Base-by-base conservation (phyloP, 2,113 vertebrate genomes). In the Rhynchopsitta pachyrhyncha region DNA sequence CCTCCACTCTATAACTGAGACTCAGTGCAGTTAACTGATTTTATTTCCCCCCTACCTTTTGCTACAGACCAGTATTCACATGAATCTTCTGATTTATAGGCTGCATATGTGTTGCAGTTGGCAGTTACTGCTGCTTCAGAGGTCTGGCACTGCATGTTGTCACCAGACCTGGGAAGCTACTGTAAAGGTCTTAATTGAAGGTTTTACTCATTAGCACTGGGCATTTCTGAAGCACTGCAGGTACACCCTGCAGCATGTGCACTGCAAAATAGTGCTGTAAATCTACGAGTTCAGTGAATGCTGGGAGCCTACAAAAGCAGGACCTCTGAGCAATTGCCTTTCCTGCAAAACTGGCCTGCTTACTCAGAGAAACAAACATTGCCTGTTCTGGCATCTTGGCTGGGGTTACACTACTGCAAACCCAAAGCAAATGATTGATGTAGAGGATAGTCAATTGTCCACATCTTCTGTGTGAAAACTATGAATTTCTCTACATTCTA, bases 181-280 rank as follows among this genome's bases (percentile, higher is more conserved):
- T 89, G 31, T 70, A 82, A 95, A 82, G 67, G 81, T 93, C 95
- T 97, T 93, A 90, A 86, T 23, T 67, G 79, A 82, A 53, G 55
- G 73, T 39, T 90, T 81, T 78, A 11, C 39, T 78, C 6, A 1
- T 85, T 55, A 78, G 41, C 60, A 19, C 16, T 24, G n/a, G 70
- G 85, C 17, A 9, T 67, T 94, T 52, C 83, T 83, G 37, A 55
- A 76, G 75, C 46, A 67, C 78, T 82, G 12, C 52, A 50, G 86
- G 52, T 70, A 9, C 35, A 24, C 49, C 35, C 2, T 0, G 9
- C 42, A 59, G 57, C 44, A 55, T 69, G 5, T 20, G 33, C 22
- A 1, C 86, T 87, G n/a, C 74, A 63, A 67, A 78, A 66, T 9
- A 75, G 33, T 28, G 19, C 39, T 73, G n/a, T 50, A 47, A 67